Conservation (phyloP, 2,797 vertebrate species). For the Crax fasciolata region DNA sequence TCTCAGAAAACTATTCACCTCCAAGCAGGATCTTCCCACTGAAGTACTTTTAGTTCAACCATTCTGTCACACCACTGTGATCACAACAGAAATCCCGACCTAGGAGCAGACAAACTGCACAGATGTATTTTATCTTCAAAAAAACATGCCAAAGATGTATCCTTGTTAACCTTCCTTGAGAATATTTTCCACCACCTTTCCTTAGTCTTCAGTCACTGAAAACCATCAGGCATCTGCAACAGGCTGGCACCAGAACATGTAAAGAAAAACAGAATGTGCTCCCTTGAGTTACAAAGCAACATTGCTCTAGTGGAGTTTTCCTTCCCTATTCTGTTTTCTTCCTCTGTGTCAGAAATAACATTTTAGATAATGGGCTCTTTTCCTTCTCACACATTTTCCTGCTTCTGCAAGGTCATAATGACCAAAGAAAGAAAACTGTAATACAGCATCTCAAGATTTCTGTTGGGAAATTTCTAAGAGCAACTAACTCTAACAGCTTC, state of each 20-base stretch:
- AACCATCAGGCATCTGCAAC: background rate
- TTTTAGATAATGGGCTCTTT: background rate
- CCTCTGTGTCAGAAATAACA: background rate
- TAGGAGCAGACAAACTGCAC: background rate
- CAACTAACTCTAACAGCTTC: background rate
- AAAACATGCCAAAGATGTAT: background rate
- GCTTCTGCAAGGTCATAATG: background rate
- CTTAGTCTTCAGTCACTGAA: background rate
- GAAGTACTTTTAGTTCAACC: background rate
- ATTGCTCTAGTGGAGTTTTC: background rate
- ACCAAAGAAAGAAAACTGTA: background rate
- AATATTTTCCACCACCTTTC: background rate
- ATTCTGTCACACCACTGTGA: background rate
- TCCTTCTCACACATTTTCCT: background rate
- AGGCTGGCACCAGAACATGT: background rate
- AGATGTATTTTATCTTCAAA: background rate
- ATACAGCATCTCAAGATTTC: background rate
- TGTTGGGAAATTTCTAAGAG: background rate
- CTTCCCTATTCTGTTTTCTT: background rate
- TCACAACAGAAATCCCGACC: background rate
- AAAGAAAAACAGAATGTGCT: background rate
- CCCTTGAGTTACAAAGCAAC: background rate
- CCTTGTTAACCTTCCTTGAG: background rate
- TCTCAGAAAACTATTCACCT: background rate
- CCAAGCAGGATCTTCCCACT: background rate